Percentiles rank a stretch among this genome's conserved stretches.
Conservation (phyloP, 2,113 vertebrate genomes). For the Crotalus helleri region DNA sequence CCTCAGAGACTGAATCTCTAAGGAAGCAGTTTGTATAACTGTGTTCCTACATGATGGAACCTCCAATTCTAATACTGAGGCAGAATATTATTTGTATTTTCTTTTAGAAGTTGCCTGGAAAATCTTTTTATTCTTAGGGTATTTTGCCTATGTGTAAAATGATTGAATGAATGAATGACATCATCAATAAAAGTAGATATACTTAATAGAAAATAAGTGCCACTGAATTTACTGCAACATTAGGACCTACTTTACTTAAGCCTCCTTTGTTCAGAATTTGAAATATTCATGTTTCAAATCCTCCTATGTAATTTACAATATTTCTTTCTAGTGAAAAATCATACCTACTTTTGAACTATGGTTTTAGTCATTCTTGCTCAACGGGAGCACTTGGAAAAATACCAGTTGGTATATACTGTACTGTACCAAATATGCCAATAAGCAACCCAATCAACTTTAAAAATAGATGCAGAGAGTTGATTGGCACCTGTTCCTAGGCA, state of each 20-base stretch:
- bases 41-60: background rate
- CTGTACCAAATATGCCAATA: background rate
- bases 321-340: background rate
- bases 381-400: background rate
- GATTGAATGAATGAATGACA: background rate
- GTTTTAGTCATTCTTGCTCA: background rate
- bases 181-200: background rate
- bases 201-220: background rate
- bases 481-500: background rate
- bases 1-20: background rate
- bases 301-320: background rate
- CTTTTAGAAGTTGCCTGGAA: background rate
- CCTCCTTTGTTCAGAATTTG: background rate
- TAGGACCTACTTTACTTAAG: background rate
- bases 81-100: background rate
- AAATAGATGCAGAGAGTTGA: background rate
- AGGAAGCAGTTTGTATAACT: background rate
- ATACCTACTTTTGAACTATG: background rate
- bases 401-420: background rate
- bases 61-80: background rate
- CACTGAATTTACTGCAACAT: background rate
- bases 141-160: background rate
- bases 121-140: background rate
- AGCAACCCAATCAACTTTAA: background rate
- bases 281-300: background rate